A percentile compares a stretch with the other conserved stretches of the same genome.
Evolutionary conservation across 2,888 invertebrate species (phyloP).

Genomic region (Perithous albicinctus): DNA sequence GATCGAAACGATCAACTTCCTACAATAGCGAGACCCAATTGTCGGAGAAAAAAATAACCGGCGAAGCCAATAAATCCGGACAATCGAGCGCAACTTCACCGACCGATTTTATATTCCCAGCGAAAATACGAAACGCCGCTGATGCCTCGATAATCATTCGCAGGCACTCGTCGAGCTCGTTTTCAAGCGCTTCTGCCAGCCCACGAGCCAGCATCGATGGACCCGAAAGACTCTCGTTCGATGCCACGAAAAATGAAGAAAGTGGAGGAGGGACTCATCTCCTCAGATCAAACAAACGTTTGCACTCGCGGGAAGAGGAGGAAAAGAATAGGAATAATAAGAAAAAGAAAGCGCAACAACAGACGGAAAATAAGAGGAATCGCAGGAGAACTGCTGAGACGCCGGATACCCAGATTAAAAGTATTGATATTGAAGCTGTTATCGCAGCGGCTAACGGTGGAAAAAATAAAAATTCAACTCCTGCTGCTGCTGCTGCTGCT

Average conservation of each 20-base stretch:
- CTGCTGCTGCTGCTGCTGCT: neutral
- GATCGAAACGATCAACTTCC: conserved; percentile 84
- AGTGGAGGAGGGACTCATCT: conserved; percentile 67
- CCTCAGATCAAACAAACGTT: conserved; percentile 75
- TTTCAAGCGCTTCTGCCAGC: conserved; percentile 90
- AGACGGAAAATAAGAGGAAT: conserved; percentile 59
- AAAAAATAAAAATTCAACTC: conserved; percentile 56
- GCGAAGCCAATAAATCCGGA: conserved; percentile 61
- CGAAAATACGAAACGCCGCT: conserved; percentile 85
- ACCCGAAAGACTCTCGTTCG: conserved; percentile 62
- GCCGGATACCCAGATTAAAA: conserved; percentile 45
- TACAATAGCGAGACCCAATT: conserved; percentile 57
- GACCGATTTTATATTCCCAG: conserved; percentile 79
- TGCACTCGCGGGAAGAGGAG: conserved; percentile 75
- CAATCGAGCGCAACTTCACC: conserved; percentile 69
- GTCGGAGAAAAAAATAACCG: conserved; percentile 67
- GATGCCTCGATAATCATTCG: conserved; percentile 93
- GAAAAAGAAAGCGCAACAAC: conserved; percentile 72
- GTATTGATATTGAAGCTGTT: conserved; percentile 47
- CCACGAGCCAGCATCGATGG: conserved; percentile 86
- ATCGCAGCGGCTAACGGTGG: neutral
- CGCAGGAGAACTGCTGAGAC: conserved; percentile 48
- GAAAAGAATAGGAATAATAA: conserved; percentile 68
- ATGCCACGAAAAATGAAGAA: conserved; percentile 54
- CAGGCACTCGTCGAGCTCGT: conserved; percentile 93